Base-by-base conservation (phyloP, 2,797 vertebrate species). In the Hydrolagus colliei region DNA sequence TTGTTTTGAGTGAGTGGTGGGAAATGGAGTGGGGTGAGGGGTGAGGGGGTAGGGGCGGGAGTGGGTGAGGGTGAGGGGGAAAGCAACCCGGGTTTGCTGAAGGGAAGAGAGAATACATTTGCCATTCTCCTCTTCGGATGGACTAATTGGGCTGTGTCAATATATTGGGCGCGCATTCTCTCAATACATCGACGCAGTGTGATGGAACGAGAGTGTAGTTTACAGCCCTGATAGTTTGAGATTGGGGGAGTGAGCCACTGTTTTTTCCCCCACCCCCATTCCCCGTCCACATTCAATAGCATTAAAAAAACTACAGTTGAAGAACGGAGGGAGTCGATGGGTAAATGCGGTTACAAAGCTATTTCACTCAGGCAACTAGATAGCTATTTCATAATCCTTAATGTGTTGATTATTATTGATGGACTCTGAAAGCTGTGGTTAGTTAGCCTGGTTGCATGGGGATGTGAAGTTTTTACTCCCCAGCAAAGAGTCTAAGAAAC, bases 351-450 rank as follows among this genome's bases (percentile, higher is more conserved):
- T 84, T 84, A 71, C 68, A 32, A 32, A 84, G n/a, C 32, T 68
- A 67, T 84, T 84, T 71, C 35, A 84, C 79, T 35, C 27, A 52
- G 6, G 41, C 41, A 52, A 52, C 2, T 52, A 52, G 6, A 84
- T 10, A 67, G 65, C 67, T 27, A 20, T 41, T 84, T 84, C 71
- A n/a, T 32, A 84, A 84, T 84, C 35, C 16, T 84, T 71, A 35
- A 84, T 84, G 65, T 10, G 52, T 84, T 67, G 71, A 84, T 84
- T 84, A 41, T 84, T 84, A 84, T 84, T 71, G 68, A 84, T 68
- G 79, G 11, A 67, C 63, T 84, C 65, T 1, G 71, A 41, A 71
- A 41, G 35, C 27, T 84, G 79, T 84, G 71, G 41, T 3, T 27
- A 84, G 68, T 71, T 52, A 52, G 41, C 41, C 65, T 67, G 9